Conservation (phyloP, 2,113 vertebrate species). For the Agapornis roseicollis region DNA sequence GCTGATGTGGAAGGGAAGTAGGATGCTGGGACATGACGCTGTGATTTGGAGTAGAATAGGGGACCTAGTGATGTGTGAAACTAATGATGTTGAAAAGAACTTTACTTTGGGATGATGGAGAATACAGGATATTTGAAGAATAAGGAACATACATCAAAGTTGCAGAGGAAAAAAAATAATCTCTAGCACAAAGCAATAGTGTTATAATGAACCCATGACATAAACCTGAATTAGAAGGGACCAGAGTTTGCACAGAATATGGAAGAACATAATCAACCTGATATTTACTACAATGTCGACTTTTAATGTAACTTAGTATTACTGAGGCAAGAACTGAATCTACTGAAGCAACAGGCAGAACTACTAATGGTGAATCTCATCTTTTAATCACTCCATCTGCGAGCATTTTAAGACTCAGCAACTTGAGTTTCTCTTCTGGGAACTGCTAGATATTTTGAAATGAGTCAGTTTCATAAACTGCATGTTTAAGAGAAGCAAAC, state of each 20-base stretch:
- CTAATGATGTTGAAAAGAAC: background rate
- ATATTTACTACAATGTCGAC: background rate
- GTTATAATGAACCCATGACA: background rate
- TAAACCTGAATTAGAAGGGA: background rate
- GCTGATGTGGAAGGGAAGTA: background rate
- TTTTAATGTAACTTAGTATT: background rate
- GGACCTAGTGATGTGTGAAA: background rate
- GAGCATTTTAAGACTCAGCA: background rate
- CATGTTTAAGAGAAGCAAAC: background rate
- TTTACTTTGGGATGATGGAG: background rate
- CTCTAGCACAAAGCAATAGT: background rate
- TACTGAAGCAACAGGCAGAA: background rate
- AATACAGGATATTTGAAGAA: background rate
- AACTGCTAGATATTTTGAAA: background rate
- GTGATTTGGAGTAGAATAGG: background rate
- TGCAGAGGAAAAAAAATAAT: background rate
- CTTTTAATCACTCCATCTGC: background rate
- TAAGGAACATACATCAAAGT: background rate
- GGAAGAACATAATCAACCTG: background rate
- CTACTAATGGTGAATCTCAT: background rate
- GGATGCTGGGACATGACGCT: background rate
- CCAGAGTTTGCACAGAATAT: background rate
- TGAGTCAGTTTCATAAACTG: background rate
- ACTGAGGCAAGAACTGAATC: background rate
- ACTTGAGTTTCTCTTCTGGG: background rate